Evolutionary conservation across 2,797 vertebrate genomes (phyloP), one percentile per base, ranked within the genome.

Genomic region (Ptychadena robeensis): DNA sequence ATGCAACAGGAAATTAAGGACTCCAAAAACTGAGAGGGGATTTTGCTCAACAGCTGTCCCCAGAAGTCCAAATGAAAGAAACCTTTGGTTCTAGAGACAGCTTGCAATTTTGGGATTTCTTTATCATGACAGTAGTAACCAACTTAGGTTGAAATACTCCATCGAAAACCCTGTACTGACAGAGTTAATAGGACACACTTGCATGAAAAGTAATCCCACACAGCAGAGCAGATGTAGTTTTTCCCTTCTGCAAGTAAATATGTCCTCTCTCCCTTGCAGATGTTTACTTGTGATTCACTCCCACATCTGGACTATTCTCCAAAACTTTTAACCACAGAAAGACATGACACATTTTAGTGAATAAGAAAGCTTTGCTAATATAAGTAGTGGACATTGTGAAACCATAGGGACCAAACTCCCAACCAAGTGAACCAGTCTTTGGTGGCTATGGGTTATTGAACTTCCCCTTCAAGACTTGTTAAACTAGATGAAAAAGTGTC

Each of bases 151-250:
- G n/a, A n/a, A n/a, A n/a, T n/a, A n/a, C n/a, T n/a, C n/a, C n/a
- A n/a, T n/a, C n/a, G n/a, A n/a, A n/a, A n/a, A n/a, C 6, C 18
- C 5, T 53, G 64, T 38, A 78, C 4, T n/a, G 38, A 77, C 9
- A 30, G 63, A 35, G 75, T 78, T 78, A 78, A 78, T 65, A 32
- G 64, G 10, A 27, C 22, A 35, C 34, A 37, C n/a, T 28, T 27
- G 77, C 66, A 34, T 30, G 67, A 31, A 32, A 53, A 25, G 25
- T 79, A 68, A 78, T 78, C 64, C 75, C 48, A 68, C 44, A 61
- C 77, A 61, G 77, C 66, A 61, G 25, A n/a, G 67, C 66, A 70
- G 77, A 79, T 79, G 44, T 38, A 35, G 37, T 79, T 68, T n/a
- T 63, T 67, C 65, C 40, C 64, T 9, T 30, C 30, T 15, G 14